Conservation (phyloP, 2,888 invertebrate species). For the Ptilodon capucinus region DNA sequence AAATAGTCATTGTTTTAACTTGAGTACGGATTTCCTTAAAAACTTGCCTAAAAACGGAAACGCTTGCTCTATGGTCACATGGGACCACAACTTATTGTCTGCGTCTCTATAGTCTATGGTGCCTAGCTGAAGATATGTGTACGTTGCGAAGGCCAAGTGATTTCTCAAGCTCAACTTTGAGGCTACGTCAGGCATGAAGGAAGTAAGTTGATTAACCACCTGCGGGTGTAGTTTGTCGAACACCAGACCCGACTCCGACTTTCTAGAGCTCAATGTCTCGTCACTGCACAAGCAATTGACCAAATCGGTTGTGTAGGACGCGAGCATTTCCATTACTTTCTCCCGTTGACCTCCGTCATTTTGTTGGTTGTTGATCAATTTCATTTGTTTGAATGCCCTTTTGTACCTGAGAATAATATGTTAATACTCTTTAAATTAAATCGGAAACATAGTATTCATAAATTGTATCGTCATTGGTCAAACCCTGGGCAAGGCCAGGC, state of each 20-base stretch:
- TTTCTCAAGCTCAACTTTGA: conserved; percentile 58
- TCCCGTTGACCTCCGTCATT: conserved; percentile 32
- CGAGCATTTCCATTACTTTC: conserved; percentile 44
- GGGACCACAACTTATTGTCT: conserved; percentile 54
- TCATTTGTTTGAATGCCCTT: conserved; percentile 46
- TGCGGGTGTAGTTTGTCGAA: conserved; percentile 58
- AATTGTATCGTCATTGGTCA: too few relatives aligned
- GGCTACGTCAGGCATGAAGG: conserved; percentile 56
- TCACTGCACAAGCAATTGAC: conserved; percentile 65
- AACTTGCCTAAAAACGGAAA: conserved; percentile 52
- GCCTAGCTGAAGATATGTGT: conserved; percentile 50
- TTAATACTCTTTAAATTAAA: too few relatives aligned
- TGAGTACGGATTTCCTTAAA: conserved; percentile 48
- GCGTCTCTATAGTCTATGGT: conserved; percentile 40
- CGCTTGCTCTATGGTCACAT: conserved; percentile 46
- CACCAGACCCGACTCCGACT: conserved; percentile 49
- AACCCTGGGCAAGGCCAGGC: too few relatives aligned
- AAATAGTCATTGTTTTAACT: conserved; percentile 32
- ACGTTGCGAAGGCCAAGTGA: conserved; percentile 64
- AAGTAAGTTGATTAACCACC: conserved; percentile 50
- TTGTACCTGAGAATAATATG: conserved; percentile 60
- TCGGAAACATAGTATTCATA: too few relatives aligned
- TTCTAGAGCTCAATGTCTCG: conserved; percentile 43
- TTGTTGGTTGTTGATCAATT: conserved; percentile 35
- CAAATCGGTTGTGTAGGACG: conserved; percentile 57